A percentile compares a stretch with the other conserved stretches of the same genome.
Conservation (phyloP, 2,113 vertebrate genomes). For the Prunella fulvescens region DNA sequence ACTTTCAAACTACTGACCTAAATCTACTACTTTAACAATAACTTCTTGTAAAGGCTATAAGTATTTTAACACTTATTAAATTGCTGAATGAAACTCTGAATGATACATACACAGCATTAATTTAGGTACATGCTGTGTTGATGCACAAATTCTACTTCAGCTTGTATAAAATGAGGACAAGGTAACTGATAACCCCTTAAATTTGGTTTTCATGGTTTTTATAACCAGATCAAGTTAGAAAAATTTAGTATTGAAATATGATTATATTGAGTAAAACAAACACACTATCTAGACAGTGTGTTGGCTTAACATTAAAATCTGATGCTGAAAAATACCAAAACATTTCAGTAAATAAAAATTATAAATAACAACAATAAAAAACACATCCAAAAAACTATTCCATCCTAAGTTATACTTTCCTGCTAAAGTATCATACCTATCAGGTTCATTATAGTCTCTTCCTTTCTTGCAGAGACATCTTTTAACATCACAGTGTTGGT, state of each 20-base stretch:
- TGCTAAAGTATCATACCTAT: constrained; percentile 74
- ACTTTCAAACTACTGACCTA: background rate
- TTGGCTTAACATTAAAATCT: background rate
- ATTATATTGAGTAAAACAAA: background rate
- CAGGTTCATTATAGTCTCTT: constrained; percentile 78
- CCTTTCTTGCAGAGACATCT: constrained; percentile 82
- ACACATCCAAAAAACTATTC: background rate
- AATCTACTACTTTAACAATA: background rate
- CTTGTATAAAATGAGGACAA: background rate
- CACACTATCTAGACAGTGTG: background rate
- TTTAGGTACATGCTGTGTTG: background rate
- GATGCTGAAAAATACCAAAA: background rate
- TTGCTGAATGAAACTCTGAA: background rate
- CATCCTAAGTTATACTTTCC: background rate
- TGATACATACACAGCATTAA: background rate
- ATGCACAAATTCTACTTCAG: background rate
- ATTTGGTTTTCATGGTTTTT: background rate
- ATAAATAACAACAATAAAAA: background rate
- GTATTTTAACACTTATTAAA: background rate
- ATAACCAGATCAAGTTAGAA: background rate
- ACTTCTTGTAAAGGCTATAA: background rate
- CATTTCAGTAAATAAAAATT: background rate
- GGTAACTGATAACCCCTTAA: background rate
- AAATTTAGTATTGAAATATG: background rate
- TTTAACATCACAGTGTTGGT: constrained; percentile 83